These are phyloP conservation scores for Trigoniulus corallinus DNA, from an alignment of 1,140 invertebrate species.

Conservation along the genomic window DNA sequence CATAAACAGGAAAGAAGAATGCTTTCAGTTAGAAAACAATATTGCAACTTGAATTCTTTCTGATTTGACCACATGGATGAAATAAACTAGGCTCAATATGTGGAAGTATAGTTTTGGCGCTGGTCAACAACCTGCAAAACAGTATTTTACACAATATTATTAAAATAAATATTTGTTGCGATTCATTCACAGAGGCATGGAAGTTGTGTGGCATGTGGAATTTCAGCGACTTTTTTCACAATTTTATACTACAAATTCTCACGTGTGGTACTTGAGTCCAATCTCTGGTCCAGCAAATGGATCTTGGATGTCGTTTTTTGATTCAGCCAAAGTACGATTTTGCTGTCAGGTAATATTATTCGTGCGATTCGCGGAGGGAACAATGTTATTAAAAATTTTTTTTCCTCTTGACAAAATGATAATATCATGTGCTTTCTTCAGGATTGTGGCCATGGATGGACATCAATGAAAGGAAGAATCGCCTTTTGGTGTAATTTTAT, in stretches of 20 bases:
- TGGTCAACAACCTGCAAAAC: neutral
- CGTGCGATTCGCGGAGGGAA: neutral
- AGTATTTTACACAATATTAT: neutral
- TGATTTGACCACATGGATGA: neutral
- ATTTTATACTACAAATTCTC: slow-evolving; percentile 13
- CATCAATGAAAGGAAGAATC: slow-evolving; percentile 29
- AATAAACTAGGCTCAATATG: neutral
- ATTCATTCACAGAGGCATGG: slow-evolving; percentile 20
- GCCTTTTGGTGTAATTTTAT: slow-evolving; percentile 28
- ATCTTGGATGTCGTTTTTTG: slow-evolving; percentile 23
- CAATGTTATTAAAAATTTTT: neutral
- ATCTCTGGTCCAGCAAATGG: slow-evolving; percentile 13
- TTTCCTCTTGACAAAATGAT: neutral
- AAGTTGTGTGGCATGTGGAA: slow-evolving; percentile 27
- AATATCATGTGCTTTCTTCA: slow-evolving; percentile 9
- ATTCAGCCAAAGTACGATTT: slow-evolving; percentile 29
- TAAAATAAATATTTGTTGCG: neutral
- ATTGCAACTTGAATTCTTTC: neutral
- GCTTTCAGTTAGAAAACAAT: neutral
- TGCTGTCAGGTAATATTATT: slow-evolving; percentile 23
- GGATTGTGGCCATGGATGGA: slow-evolving; percentile 28
- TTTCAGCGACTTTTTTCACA: slow-evolving; percentile 23
- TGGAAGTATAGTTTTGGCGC: neutral
- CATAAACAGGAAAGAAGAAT: neutral
- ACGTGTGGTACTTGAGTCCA: neutral